Evolutionary conservation across 2,888 invertebrate genomes (phyloP).

Genomic region (Acanthosepion lycidas): DNA sequence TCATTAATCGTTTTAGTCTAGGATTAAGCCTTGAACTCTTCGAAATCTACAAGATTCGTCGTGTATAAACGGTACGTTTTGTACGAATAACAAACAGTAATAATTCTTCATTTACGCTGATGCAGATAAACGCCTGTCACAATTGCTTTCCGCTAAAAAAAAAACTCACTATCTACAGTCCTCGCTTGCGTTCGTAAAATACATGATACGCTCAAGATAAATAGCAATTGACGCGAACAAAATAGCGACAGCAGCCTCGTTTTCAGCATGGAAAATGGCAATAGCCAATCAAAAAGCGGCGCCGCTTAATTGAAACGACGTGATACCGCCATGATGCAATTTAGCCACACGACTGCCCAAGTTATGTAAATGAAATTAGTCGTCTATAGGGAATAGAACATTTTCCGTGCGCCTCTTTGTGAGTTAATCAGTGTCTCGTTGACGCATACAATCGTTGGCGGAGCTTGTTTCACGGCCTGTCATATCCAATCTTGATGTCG

Average conservation of each 20-base stretch:
- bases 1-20: background rate
- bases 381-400: background rate
- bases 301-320: background rate
- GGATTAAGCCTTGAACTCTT: background rate
- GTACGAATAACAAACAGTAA: background rate
- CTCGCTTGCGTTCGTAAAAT: background rate
- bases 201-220: background rate
- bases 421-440: background rate
- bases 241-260: background rate
- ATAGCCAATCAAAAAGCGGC: background rate
- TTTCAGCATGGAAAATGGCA: background rate
- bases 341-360: background rate
- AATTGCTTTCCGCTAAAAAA: background rate
- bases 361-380: background rate
- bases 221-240: background rate
- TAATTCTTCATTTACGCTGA: too few species aligned
- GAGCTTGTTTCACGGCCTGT: background rate
- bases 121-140: too few species aligned
- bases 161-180: background rate
- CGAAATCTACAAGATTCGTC: background rate
- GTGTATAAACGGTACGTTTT: background rate
- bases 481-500: background rate
- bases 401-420: conserved; percentile 11
- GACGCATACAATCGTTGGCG: background rate
- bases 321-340: background rate